Evolutionary conservation across 2,113 vertebrate genomes (phyloP).

Genomic region (Ammodytes dubius): DNA sequence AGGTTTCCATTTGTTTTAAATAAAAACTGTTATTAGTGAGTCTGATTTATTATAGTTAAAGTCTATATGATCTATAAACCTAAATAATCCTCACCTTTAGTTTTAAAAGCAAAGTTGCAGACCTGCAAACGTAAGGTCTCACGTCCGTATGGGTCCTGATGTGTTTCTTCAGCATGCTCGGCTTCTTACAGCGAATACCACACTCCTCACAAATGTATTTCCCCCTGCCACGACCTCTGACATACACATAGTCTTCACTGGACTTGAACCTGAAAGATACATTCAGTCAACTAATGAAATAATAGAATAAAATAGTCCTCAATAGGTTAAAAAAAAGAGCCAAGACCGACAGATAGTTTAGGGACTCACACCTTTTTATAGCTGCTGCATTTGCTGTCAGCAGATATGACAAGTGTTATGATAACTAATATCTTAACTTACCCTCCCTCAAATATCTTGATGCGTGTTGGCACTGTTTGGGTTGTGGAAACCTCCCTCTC

Average conservation of each 20-base stretch:
- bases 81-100: conserved; percentile 90
- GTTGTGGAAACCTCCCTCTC: conserved; percentile 90
- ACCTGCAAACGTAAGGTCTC: conserved; percentile 97
- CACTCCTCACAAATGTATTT: conserved; percentile 99
- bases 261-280: conserved; percentile 92
- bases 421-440: conserved; percentile 81
- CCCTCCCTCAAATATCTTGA: conserved; percentile 99
- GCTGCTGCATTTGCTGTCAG: conserved; percentile 40
- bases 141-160: conserved; percentile 98
- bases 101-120: conserved; percentile 99
- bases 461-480: conserved; percentile 92
- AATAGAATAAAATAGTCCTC: conserved; percentile 3
- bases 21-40: background rate
- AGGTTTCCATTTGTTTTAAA: background rate
- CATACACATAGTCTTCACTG: conserved; percentile 98
- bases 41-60: background rate
- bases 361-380: conserved; percentile 26
- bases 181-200: conserved; percentile 99
- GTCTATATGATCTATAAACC: background rate
- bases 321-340: conserved; percentile 8
- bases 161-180: conserved; percentile 99
- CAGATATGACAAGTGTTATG: conserved; percentile 58
- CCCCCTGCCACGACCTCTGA: conserved; percentile 95
- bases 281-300: conserved; percentile 9
- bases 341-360: background rate